Evolutionary conservation across 2,113 vertebrate genomes (phyloP).

Genomic region (Megaceryle maxima): DNA sequence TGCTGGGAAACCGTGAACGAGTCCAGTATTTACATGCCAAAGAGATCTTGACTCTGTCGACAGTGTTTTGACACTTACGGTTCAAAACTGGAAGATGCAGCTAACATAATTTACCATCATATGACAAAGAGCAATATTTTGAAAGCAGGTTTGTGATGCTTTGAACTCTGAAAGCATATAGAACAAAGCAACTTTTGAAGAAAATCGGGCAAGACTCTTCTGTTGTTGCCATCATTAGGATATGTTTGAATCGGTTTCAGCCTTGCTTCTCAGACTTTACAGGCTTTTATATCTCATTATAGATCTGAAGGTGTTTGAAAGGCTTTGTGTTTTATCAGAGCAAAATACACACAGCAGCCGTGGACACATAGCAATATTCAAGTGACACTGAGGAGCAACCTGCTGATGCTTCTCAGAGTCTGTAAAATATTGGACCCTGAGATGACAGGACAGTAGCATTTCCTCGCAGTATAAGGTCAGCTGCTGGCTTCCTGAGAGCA

Average conservation of each 20-base stretch:
- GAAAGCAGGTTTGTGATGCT: background rate
- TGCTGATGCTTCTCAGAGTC: background rate
- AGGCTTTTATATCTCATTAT: background rate
- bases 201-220: background rate
- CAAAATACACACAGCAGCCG: background rate
- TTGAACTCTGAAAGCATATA: background rate
- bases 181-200: background rate
- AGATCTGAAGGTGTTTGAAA: background rate
- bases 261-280: background rate
- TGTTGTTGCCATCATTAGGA: background rate
- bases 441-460: background rate
- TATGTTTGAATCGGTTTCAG: background rate
- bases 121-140: background rate
- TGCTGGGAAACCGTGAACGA: background rate
- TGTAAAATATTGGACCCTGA: background rate
- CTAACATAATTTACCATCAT: background rate
- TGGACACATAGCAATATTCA: background rate
- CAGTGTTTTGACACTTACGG: background rate
- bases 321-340: background rate
- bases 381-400: background rate
- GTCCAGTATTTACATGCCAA: background rate
- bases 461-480: background rate
- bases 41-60: background rate
- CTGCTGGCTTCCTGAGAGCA: background rate
- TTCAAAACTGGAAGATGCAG: background rate